phyloP scores from a whole-genome alignment of 2,113 vertebrate species.

The Epinephelus moara region DNA sequence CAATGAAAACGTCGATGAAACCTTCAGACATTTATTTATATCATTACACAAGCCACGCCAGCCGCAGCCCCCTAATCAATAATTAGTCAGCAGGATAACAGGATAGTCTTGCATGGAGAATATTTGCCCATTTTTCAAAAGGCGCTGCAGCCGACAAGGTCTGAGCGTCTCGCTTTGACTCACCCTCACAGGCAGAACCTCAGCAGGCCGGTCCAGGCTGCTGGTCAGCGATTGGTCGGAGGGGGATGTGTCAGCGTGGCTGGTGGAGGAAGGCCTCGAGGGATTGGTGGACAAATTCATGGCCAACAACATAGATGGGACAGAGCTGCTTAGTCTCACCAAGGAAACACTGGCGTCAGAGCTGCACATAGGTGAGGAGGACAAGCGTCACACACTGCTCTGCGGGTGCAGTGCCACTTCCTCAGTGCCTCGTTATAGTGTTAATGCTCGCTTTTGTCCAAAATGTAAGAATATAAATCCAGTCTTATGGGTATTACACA shows the following conservation, averaged over 20 bases:
- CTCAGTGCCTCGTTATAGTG: slow-evolving; percentile 8
- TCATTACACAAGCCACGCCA: not conserved
- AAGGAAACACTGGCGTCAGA: slow-evolving; percentile 92
- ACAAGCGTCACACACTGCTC: slow-evolving; percentile 43
- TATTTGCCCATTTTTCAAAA: slow-evolving; percentile 49
- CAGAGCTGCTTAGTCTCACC: slow-evolving; percentile 90
- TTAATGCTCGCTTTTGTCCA: not conserved
- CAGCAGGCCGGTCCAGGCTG: slow-evolving; percentile 72
- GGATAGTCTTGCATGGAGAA: slow-evolving; percentile 18
- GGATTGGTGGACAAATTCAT: slow-evolving; percentile 88
- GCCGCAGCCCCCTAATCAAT: slow-evolving; percentile 49
- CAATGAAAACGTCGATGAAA: slow-evolving; percentile 35
- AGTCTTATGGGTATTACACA: slow-evolving; percentile 25
- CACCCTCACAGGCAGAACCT: slow-evolving; percentile 73
- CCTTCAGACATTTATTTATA: slow-evolving; percentile 40
- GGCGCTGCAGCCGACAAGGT: slow-evolving; percentile 26
- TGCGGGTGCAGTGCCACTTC: slow-evolving; percentile 1
- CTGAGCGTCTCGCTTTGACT: slow-evolving; percentile 53
- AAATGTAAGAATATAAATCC: slow-evolving; percentile 28
- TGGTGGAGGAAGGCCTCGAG: slow-evolving; percentile 87
- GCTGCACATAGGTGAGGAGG: slow-evolving; percentile 92
- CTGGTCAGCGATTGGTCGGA: slow-evolving; percentile 92
- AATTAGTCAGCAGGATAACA: slow-evolving; percentile 37
- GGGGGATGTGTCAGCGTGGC: slow-evolving; percentile 93
- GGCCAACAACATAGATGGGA: slow-evolving; percentile 94